Conservation (phyloP, 2,797 vertebrate species). For the Phataginus tricuspis region DNA sequence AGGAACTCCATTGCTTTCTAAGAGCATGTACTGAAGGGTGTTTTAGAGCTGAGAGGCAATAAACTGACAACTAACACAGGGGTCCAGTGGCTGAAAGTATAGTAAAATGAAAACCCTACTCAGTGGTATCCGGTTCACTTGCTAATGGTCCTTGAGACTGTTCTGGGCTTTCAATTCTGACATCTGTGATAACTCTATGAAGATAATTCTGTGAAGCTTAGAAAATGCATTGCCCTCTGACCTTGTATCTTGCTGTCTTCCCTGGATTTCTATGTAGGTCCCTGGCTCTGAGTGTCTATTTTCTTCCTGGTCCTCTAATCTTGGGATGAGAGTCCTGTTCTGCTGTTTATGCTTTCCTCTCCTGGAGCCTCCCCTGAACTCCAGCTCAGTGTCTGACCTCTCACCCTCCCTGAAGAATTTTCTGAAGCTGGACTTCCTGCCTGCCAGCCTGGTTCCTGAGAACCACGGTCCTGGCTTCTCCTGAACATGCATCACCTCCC, state of each 20-base stretch:
- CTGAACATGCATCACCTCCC: fast-evolving
- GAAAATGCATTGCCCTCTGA: neutral
- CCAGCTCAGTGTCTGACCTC: neutral
- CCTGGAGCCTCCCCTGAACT: neutral
- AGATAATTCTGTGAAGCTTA: too few relatives aligned
- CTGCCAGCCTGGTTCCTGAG: neutral
- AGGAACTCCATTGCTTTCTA: neutral
- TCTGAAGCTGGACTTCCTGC: neutral
- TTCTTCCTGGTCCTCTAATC: neutral
- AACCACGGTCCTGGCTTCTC: too few relatives aligned
- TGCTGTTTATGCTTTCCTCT: neutral
- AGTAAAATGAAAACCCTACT: neutral
- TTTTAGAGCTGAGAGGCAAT: neutral
- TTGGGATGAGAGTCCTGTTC: neutral
- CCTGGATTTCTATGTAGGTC: neutral
- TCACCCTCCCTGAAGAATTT: neutral
- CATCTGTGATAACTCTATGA: neutral
- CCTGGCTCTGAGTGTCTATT: neutral
- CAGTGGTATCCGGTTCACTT: neutral
- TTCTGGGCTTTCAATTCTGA: neutral
- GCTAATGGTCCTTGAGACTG: neutral
- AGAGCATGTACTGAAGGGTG: neutral
- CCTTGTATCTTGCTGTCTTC: neutral
- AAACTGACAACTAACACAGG: neutral
- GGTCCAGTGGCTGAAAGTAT: neutral